phyloP scores from a whole-genome alignment of 2,113 vertebrate species.

The Marmota flaviventris region DNA sequence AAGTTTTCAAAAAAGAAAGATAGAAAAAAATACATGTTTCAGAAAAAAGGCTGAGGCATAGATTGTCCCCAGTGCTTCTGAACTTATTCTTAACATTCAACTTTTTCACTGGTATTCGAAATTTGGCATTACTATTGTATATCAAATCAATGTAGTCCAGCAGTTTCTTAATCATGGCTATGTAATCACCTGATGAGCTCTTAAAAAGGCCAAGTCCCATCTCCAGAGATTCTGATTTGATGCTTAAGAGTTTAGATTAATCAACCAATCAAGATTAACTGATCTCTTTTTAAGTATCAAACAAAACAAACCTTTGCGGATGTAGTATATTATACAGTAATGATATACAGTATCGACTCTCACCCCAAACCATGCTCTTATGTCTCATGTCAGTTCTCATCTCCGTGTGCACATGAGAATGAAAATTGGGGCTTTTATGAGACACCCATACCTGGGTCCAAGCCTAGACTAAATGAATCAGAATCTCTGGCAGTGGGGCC shows the following conservation, averaged over 20 bases:
- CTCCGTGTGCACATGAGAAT: background rate
- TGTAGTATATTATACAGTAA: background rate
- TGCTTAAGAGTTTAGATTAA: background rate
- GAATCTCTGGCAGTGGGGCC: background rate
- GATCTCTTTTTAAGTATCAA: background rate
- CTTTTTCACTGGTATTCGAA: background rate
- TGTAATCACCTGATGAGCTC: background rate
- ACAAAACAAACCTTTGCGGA: background rate
- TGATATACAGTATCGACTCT: background rate
- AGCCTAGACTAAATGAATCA: background rate
- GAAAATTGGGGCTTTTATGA: background rate
- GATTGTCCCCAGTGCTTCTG: background rate
- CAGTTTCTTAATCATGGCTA: background rate
- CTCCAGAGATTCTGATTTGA: conserved; percentile 20
- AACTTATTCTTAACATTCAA: background rate
- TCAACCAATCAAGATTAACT: background rate
- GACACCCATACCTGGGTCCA: background rate
- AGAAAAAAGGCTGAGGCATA: background rate
- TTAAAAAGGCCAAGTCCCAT: background rate
- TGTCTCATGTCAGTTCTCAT: background rate
- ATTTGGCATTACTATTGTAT: background rate
- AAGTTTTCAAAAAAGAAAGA: background rate
- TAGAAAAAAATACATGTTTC: background rate
- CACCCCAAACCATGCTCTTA: background rate
- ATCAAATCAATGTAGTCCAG: background rate